Conservation (phyloP, 2,888 invertebrate species). For the Athripsodes cinereus region DNA sequence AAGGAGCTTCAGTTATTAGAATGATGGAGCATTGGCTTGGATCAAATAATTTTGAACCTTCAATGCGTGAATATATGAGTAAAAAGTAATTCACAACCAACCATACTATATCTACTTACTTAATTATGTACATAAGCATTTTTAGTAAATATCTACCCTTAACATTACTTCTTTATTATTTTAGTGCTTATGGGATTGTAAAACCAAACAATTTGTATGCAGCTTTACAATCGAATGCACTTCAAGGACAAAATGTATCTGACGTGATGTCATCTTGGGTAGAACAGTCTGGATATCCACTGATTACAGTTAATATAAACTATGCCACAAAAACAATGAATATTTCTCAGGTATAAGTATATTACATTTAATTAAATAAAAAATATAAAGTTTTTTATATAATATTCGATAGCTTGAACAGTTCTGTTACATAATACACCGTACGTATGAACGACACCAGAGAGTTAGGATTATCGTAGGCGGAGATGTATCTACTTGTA, state of each 20-base stretch:
- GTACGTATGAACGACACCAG: too few relatives aligned
- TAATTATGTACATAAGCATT: too few relatives aligned
- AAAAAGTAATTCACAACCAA: slow-evolving; percentile 47
- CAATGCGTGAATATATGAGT: slow-evolving; percentile 51
- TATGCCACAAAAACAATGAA: slow-evolving; percentile 39
- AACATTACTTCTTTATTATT: not conserved
- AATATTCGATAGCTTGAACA: too few relatives aligned
- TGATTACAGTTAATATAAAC: slow-evolving; percentile 49
- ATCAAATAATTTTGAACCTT: slow-evolving; percentile 43
- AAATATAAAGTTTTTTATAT: too few relatives aligned
- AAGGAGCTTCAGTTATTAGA: slow-evolving; percentile 59
- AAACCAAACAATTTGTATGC: slow-evolving; percentile 47
- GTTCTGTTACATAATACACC: too few relatives aligned
- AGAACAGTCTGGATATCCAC: slow-evolving; percentile 54
- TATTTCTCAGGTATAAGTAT: slow-evolving; percentile 41
- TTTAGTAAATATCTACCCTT: not conserved
- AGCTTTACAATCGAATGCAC: slow-evolving; percentile 39
- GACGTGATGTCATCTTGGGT: slow-evolving; percentile 57
- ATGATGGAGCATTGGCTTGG: slow-evolving; percentile 63
- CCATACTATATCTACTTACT: too few relatives aligned
- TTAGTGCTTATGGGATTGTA: slow-evolving; percentile 32
- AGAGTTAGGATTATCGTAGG: too few relatives aligned
- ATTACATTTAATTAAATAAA: too few relatives aligned
- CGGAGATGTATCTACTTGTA: too few relatives aligned
- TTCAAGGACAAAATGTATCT: slow-evolving; percentile 32